Percentiles rank a stretch among this genome's conserved stretches.
These are phyloP conservation scores for Phylloscopus trochilus DNA, from an alignment of 2,113 vertebrate genomes.

Conservation along the genomic window DNA sequence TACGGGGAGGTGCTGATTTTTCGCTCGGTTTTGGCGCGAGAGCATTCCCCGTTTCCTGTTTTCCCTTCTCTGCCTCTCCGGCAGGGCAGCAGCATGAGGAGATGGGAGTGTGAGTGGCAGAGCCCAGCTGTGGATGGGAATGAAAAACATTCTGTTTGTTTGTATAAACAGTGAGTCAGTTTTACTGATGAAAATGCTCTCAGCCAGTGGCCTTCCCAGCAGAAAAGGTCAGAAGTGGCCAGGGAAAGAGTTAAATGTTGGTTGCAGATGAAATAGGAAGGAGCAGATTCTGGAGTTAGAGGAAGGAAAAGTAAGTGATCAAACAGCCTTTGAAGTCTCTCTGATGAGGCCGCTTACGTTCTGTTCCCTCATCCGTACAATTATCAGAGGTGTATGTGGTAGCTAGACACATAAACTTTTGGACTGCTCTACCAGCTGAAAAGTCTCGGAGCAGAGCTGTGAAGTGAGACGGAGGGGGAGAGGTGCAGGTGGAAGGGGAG, in stretches of 20 bases:
- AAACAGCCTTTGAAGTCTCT: background rate
- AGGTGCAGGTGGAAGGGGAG: background rate
- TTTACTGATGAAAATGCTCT: background rate
- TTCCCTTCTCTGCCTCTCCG: background rate
- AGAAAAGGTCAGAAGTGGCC: background rate
- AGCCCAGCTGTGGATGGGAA: conserved; percentile 27
- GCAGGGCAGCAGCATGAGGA: background rate
- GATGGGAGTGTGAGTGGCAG: background rate
- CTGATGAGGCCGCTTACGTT: accelerated
- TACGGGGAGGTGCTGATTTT: background rate
- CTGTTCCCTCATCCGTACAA: background rate
- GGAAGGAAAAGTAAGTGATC: background rate
- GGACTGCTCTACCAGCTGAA: background rate
- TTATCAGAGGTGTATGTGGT: background rate
- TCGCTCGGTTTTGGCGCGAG: background rate
- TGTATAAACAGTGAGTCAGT: conserved; percentile 29
- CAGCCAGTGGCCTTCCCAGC: background rate
- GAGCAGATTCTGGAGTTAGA: background rate
- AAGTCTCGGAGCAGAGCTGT: background rate
- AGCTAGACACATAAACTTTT: background rate
- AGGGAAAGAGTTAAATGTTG: background rate
- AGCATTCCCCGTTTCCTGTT: background rate
- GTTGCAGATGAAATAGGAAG: background rate
- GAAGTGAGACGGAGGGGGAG: background rate
- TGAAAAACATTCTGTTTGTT: conserved; percentile 50